Evolutionary conservation across 2,888 invertebrate species (phyloP), one percentile per base, ranked within the genome.

Genomic region (Andrena marginata): DNA sequence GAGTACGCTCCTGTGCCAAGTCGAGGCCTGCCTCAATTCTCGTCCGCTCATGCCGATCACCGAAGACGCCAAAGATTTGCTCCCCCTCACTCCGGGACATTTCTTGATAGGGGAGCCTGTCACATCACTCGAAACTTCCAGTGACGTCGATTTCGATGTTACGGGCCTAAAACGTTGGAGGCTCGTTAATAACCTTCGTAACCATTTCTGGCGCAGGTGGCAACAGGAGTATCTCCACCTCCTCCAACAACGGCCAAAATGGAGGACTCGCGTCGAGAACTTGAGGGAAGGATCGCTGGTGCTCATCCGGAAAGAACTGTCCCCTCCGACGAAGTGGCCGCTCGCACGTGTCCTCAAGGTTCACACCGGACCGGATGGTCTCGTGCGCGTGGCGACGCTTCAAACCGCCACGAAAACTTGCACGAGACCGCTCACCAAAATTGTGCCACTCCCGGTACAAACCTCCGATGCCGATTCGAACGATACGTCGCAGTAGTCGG

Each of bases 131-230:
- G 13, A 48, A 20, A 20, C n/a, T 3, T 13, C 23, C 2, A 1
- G 16, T 2, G 5, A 31, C 3, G 10, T n/a, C 26, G 35, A 35
- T 5, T 2, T 35, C 7, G n/a, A 26, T 8, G 5, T 16, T 4
- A 54, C 13, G 26, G 3, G 67, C 0, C 13, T 67, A 5, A 54
- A 51, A 2, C 20, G 68, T 2, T 69, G 54, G 54, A 54, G 23
- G 23, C 20, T 54, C n/a, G 23, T 23, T 7, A 20, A 2, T 54
- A 54, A 59, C 2, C 23, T 59, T 4, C 8, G n/a, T 3, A 13
- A 69, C 0, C 29, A 69, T 6, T 29, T 69, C 35, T 56, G 42
- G 56, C 20, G 54, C 13, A 20, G 68, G 0, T 68, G 68, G 56
- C 23, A 54, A 0, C 10, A 33, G 16, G 16, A 68, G 3, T 56